A percentile compares a stretch with the other conserved stretches of the same genome.
phyloP scores from a whole-genome alignment of 2,113 vertebrate genomes.

The Theristicus caerulescens region DNA sequence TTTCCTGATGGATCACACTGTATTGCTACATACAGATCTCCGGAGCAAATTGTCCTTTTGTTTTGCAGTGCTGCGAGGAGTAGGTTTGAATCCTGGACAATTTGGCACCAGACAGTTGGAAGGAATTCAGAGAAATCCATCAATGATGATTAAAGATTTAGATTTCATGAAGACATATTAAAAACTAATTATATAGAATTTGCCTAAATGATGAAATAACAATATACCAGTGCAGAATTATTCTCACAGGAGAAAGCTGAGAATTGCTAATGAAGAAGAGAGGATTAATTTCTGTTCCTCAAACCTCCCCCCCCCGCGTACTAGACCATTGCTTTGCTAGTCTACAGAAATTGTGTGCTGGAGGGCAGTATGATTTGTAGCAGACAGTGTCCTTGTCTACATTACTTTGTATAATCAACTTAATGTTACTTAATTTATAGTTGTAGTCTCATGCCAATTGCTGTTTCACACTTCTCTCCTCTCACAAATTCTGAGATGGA shows the following conservation, averaged over 20 bases:
- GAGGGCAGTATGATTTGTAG: background rate
- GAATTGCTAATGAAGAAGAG: background rate
- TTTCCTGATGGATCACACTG: background rate
- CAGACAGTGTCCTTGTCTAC: background rate
- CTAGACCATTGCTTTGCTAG: background rate
- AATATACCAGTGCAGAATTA: background rate
- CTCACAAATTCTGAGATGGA: background rate
- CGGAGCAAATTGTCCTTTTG: background rate
- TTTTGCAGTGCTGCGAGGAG: background rate
- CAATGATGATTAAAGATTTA: background rate
- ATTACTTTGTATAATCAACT: background rate
- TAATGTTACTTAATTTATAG: background rate
- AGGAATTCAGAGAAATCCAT: background rate
- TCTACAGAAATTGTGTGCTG: background rate
- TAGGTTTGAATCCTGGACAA: background rate
- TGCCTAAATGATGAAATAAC: background rate
- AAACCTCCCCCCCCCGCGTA: background rate
- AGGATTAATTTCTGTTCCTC: background rate
- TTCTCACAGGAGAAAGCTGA: background rate
- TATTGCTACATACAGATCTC: background rate
- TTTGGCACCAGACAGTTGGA: background rate
- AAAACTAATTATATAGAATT: background rate
- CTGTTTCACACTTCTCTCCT: background rate
- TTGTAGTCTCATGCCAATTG: background rate
- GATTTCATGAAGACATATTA: background rate